These are phyloP conservation scores for Cinclus mexicanus DNA, from an alignment of 2,113 vertebrate genomes.

Conservation along the genomic window DNA sequence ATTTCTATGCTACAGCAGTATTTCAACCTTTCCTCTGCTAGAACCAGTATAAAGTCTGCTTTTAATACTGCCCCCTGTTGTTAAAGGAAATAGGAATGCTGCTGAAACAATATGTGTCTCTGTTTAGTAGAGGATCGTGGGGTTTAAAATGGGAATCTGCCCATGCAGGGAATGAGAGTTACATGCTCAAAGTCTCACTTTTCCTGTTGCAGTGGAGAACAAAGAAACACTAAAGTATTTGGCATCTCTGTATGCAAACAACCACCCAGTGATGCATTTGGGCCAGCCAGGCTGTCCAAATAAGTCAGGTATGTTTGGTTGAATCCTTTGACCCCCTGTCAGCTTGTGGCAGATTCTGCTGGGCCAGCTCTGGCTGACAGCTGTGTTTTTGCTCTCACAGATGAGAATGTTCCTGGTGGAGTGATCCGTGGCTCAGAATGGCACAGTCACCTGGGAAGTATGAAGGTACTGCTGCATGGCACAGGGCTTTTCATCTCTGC, in stretches of 20 bases:
- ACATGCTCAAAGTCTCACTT: background rate
- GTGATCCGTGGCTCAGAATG: constrained; percentile 92
- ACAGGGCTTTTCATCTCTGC: background rate
- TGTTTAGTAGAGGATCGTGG: background rate
- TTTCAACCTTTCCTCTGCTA: background rate
- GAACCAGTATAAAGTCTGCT: background rate
- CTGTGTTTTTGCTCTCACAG: constrained; percentile 45
- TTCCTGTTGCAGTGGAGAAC: constrained; percentile 83
- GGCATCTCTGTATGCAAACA: constrained; percentile 90
- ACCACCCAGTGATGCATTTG: constrained; percentile 91
- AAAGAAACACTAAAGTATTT: constrained; percentile 91
- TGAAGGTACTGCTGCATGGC: constrained; percentile 83
- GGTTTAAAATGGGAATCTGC: background rate
- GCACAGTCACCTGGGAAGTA: constrained; percentile 94
- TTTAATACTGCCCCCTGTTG: background rate
- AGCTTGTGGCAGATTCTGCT: background rate
- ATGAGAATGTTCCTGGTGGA: constrained; percentile 83
- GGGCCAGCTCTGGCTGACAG: background rate
- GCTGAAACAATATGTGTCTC: background rate
- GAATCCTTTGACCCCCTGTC: background rate
- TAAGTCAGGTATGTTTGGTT: constrained; percentile 81
- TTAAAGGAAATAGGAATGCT: background rate
- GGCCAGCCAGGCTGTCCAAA: constrained; percentile 88
- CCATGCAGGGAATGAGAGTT: background rate
- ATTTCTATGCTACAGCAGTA: background rate